These are phyloP conservation scores for Anthonomus grandis DNA, from an alignment of 1,140 invertebrate genomes.

Conservation along the genomic window DNA sequence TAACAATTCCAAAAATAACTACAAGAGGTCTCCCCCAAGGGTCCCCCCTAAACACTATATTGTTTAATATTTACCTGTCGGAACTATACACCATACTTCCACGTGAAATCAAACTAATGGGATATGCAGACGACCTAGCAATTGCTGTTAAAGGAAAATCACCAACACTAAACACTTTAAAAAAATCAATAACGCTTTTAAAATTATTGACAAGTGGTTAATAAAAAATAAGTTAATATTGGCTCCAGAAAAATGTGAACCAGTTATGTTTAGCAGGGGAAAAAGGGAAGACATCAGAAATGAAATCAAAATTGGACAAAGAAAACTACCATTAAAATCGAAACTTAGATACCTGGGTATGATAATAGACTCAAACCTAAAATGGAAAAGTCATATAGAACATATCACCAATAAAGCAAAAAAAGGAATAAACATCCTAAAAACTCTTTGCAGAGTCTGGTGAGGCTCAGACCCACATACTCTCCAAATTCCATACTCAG, in stretches of 20 bases:
- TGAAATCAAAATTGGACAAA: neutral
- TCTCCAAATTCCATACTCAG: constrained; percentile 5
- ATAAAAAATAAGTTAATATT: neutral
- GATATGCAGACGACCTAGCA: constrained; percentile 22
- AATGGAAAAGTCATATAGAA: constrained; percentile 22
- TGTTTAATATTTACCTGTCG: constrained; percentile 24
- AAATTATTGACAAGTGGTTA: constrained; percentile 11
- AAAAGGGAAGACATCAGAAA: neutral
- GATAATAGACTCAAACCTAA: constrained; percentile 11
- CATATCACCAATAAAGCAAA: constrained; percentile 5
- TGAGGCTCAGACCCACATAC: constrained; percentile 26
- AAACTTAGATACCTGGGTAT: constrained; percentile 23
- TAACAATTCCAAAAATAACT: no score
- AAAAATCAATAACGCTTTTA: constrained; percentile 2
- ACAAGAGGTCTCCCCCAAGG: constrained; percentile 21
- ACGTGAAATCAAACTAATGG: neutral
- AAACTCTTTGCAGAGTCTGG: constrained; percentile 15
- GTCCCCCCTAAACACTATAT: constrained; percentile 17
- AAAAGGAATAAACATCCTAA: constrained; percentile 24
- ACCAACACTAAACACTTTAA: neutral
- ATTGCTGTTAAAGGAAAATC: constrained; percentile 5
- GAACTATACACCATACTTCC: constrained; percentile 1
- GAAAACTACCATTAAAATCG: neutral
- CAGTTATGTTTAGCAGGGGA: constrained; percentile 14
- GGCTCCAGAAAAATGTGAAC: constrained; percentile 13